Percentiles rank a stretch among this genome's conserved stretches.
Conservation (phyloP, 92 coral and sea anemone species). For the Zoanthus solanderi region DNA sequence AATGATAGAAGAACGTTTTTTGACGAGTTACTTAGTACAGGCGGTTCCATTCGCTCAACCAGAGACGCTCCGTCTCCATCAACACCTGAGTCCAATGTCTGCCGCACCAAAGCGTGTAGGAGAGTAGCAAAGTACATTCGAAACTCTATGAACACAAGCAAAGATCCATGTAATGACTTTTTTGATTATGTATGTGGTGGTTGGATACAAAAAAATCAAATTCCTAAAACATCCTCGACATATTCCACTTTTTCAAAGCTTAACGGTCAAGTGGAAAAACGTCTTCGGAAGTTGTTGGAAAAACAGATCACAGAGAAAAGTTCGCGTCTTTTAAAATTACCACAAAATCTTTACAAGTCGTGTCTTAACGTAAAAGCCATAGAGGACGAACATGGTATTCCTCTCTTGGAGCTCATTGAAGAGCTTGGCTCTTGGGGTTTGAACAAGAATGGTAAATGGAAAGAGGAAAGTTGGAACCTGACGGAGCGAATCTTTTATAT, state of each 20-base stretch:
- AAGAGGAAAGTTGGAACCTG: slow-evolving; percentile 82
- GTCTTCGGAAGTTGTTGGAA: slow-evolving; percentile 76
- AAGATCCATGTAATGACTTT: slow-evolving; percentile 91
- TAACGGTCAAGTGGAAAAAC: slow-evolving; percentile 84
- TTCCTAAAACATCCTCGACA: slow-evolving; percentile 91
- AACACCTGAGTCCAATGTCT: slow-evolving; percentile 51
- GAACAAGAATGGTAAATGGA: slow-evolving; percentile 71
- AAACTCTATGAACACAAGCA: slow-evolving; percentile 74
- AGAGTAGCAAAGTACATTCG: slow-evolving; percentile 85
- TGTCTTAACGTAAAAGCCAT: slow-evolving; percentile 84
- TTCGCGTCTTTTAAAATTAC: slow-evolving; percentile 72
- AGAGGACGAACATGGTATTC: slow-evolving; percentile 72
- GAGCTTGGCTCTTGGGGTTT: slow-evolving; percentile 85
- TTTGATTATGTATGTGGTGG: slow-evolving; percentile 95
- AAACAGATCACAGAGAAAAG: slow-evolving; percentile 52
- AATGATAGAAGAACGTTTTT: slow-evolving; percentile 91
- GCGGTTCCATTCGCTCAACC: slow-evolving; percentile 96
- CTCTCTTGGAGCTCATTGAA: slow-evolving; percentile 78
- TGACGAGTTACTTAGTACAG: slow-evolving; percentile 97
- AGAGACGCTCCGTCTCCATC: slow-evolving; percentile 60
- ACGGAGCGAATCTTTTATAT: slow-evolving; percentile 72
- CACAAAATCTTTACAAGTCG: slow-evolving; percentile 81
- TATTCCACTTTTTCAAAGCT: slow-evolving; percentile 96
- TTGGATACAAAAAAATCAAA: slow-evolving; percentile 92
- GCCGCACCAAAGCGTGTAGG: slow-evolving; percentile 77